These are phyloP conservation scores for Athripsodes cinereus DNA, from an alignment of 2,888 invertebrate genomes.

Conservation along the genomic window DNA sequence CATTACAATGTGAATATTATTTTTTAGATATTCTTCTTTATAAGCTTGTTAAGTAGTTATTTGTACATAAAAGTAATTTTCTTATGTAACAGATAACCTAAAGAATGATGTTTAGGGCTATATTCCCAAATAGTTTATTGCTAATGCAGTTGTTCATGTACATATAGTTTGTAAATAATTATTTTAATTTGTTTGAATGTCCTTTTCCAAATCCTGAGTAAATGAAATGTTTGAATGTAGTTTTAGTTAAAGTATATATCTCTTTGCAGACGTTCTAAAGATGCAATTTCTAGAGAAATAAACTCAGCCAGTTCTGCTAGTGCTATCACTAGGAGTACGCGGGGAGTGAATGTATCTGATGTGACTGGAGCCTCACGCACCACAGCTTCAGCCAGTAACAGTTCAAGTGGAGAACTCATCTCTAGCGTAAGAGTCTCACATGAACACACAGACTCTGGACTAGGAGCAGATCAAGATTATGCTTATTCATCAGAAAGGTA, in stretches of 20 bases:
- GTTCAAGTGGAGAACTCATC: conserved; percentile 49
- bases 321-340: background rate
- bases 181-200: too few species aligned
- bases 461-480: conserved; percentile 71
- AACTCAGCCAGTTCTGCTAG: conserved; percentile 5
- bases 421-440: conserved; percentile 57
- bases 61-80: too few species aligned
- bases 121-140: too few species aligned
- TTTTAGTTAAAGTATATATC: background rate
- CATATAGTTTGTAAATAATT: too few species aligned
- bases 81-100: too few species aligned
- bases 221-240: too few species aligned
- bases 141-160: too few species aligned
- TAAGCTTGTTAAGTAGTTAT: too few species aligned
- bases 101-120: too few species aligned
- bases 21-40: too few species aligned
- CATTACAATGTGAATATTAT: too few species aligned
- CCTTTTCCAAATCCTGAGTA: too few species aligned
- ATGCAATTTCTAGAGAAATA: conserved; percentile 13
- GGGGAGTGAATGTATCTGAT: conserved; percentile 32
- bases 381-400: conserved; percentile 45
- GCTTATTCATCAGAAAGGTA: conserved; percentile 65
- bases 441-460: conserved; percentile 71
- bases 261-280: conserved; percentile 15
- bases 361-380: conserved; percentile 39